Base-by-base conservation (phyloP, 2,888 invertebrate genomes). In the Pediacus dermestoides region DNA sequence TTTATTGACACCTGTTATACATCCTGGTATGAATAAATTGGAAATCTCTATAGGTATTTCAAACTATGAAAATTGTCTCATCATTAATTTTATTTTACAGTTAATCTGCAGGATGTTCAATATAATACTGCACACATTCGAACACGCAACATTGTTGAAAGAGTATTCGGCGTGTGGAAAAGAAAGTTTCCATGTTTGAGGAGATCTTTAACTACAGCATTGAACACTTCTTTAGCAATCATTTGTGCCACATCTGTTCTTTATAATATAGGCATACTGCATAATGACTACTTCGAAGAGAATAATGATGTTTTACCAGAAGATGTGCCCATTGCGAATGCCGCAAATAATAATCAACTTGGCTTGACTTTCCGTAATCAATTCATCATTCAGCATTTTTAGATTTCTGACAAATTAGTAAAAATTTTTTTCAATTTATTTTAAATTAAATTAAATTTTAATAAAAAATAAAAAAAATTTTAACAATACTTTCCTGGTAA, bases 111-210 rank as follows among this genome's bases (percentile, higher is more conserved):
- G 14, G 46, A 46, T 30, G 26, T 14, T 8, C 15, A 22, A 13
- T 49, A 48, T 26, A 49, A 48, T 30, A 22, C n/a, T 13, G 30
- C 39, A 2, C 47, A 50, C 30, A 42, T 34, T 3, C 9, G 9
- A 2, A 50, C 45, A 10, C 16, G 48, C 34, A 50, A 48, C 34
- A 37, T 39, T 12, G 38, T 50, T 3, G 50, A 50, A 35, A 14
- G 50, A 9, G 9, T 45, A 8, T 48, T 50, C 42, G 43, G 45
- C 2, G 27, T 46, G 8, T 45, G 47, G 47, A 50, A 48, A 36
- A 18, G 35, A 16, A 22, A 36, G n/a, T 46, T 46, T 28, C 44
- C 41, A 10, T 41, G 39, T 25, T n/a, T n/a, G n/a, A n/a, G n/a
- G n/a, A n/a, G n/a, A n/a, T n/a, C n/a, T n/a, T n/a, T n/a, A n/a